Base-by-base conservation (phyloP, 2,113 vertebrate genomes). In the Vombatus ursinus region DNA sequence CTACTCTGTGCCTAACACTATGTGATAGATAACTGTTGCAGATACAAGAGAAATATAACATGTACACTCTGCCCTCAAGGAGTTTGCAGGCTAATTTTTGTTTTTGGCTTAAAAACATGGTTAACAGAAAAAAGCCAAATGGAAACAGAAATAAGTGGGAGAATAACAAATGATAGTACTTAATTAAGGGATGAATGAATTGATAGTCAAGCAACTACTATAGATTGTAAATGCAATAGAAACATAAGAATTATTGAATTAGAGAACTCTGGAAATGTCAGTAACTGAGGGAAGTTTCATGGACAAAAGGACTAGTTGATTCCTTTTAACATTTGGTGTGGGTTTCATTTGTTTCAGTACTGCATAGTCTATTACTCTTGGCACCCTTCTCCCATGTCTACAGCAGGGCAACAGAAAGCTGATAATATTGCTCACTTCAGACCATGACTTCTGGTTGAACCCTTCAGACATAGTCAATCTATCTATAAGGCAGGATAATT, bases 321-420 rank as follows among this genome's bases (percentile, higher is more conserved):
- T 84, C 68, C 68, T 77, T 77, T 77, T 44, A 77, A 68, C 61
- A 68, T 68, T 68, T n/a, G 12, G 61, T 68, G 4, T 68, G 11
- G 28, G 61, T 52, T 57, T 57, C 5, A 7, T 44, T 94, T 31
- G 48, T 12, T 37, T 90, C 52, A 11, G 90, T 3, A 14, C 84
- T 51, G 9, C 8, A n/a, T n/a, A 91, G 4, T 26, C 54, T 94
- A 90, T 25, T 94, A 1, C 25, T 96, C 49, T 90, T 48, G 90
- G 48, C 28, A 10, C 53, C 8, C 94, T 93, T 89, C 23, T 96
- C 68, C 90, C 51, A 28, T 96, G 47, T 49, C 52, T 68, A 90
- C 11, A 52, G 37, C 16, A 19, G 16, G 90, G 49, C 84, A 91
- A 90, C 23, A 44, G n/a, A 37, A 91, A 92, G 48, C 94, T 95